These are phyloP conservation scores for Symphodus melops DNA, from an alignment of 2,113 vertebrate species.

Conservation along the genomic window DNA sequence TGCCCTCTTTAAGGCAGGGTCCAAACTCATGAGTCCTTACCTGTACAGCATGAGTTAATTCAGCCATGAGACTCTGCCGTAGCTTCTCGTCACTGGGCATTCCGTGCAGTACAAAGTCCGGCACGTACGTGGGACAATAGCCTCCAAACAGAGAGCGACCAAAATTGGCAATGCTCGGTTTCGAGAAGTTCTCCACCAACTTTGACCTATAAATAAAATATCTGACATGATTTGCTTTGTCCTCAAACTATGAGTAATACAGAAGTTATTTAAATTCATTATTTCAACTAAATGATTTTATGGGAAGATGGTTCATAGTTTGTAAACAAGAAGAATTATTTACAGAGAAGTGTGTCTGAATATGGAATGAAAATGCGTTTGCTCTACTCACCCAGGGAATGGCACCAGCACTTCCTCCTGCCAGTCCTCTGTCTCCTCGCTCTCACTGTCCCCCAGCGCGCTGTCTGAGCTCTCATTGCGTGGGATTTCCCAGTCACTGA, in stretches of 20 bases:
- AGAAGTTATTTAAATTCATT: neutral
- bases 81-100: constrained; percentile 93
- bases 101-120: constrained; percentile 98
- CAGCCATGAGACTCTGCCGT: constrained; percentile 90
- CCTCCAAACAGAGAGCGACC: constrained; percentile 96
- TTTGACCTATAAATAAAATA: constrained; percentile 85
- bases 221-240: neutral
- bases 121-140: constrained; percentile 96
- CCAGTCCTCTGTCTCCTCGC: constrained; percentile 95
- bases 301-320: too few species aligned
- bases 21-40: constrained; percentile 74
- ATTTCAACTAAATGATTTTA: neutral
- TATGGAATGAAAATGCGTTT: too few species aligned
- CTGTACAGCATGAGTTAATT: constrained; percentile 96
- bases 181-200: constrained; percentile 93
- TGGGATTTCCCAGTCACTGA: constrained; percentile 96
- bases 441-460: constrained; percentile 97
- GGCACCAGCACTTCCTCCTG: constrained; percentile 94
- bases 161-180: constrained; percentile 96
- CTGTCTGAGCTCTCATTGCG: constrained; percentile 99
- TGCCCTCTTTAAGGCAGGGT: neutral
- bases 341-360: too few species aligned
- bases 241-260: neutral
- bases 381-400: constrained; percentile 90
- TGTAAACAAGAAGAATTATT: neutral